Base-by-base conservation (phyloP, 1,140 invertebrate genomes). In the Callitettix versicolor region DNA sequence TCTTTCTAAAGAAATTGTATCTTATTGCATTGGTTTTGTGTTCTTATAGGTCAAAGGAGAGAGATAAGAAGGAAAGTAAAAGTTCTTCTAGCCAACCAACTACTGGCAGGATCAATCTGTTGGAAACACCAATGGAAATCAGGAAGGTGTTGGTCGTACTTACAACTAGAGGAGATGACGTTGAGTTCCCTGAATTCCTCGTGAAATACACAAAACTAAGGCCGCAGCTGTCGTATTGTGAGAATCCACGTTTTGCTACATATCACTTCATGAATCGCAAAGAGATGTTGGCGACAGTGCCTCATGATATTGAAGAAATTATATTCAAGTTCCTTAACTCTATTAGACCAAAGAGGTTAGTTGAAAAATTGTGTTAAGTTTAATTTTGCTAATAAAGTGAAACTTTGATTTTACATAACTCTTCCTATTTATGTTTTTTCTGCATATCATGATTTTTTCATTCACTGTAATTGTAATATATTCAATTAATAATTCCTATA, bases 341-440 rank as follows among this genome's bases (percentile, higher is more conserved):
- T 12, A 56, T 62, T 5, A 47, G 43, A 47, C 53, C 58, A 11
- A 62, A 62, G 55, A 56, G 48, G 61, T 60, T 40, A 59, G 30
- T 48, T 22, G n/a, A 4, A n/a, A 43, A 11, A n/a, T n/a, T n/a
- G n/a, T n/a, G n/a, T n/a, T n/a, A n/a, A n/a, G n/a, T n/a, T n/a
- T n/a, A n/a, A n/a, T n/a, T n/a, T n/a, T n/a, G n/a, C n/a, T n/a
- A n/a, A n/a, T n/a, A n/a, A n/a, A n/a, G n/a, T n/a, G n/a, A n/a
- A n/a, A n/a, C n/a, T n/a, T n/a, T n/a, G n/a, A n/a, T n/a, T n/a
- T n/a, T n/a, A n/a, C n/a, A n/a, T n/a, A n/a, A n/a, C n/a, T n/a
- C n/a, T n/a, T n/a, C n/a, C n/a, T n/a, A n/a, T n/a, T n/a, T n/a
- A n/a, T n/a, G n/a, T n/a, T n/a, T n/a, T n/a, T n/a, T n/a, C n/a